phyloP scores from a whole-genome alignment of 2,797 vertebrate genomes.

The Pitangus sulphuratus region DNA sequence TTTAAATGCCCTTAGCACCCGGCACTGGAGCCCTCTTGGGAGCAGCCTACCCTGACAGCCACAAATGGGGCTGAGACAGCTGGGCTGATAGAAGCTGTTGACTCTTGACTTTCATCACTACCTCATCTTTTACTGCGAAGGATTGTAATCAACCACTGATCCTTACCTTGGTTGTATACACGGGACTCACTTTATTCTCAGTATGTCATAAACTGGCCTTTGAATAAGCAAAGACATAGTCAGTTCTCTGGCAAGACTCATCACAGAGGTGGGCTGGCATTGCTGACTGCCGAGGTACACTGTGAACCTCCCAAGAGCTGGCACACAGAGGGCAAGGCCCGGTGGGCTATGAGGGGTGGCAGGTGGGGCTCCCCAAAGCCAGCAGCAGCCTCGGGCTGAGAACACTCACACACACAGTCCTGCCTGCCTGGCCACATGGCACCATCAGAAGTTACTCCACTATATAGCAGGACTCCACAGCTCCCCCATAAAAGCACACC shows the following conservation, averaged over 20 bases:
- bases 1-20: not conserved
- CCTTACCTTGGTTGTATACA: not conserved
- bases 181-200: not conserved
- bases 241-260: not conserved
- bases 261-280: too few species aligned
- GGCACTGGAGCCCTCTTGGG: not conserved
- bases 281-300: not conserved
- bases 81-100: not conserved
- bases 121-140: not conserved
- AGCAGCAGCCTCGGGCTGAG: too few species aligned
- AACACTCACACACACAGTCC: not conserved
- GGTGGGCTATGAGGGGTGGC: too few species aligned
- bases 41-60: not conserved
- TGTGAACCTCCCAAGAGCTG: not conserved
- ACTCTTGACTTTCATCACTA: not conserved
- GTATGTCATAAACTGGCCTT: not conserved
- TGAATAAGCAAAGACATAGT: not conserved
- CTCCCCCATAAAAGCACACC: not conserved
- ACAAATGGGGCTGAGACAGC: fast-evolving
- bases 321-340: not conserved
- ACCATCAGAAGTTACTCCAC: not conserved
- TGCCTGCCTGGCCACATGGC: fast-evolving
- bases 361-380: too few species aligned
- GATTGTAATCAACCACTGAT: not conserved
- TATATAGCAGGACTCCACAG: not conserved